phyloP scores from a whole-genome alignment of 2,797 vertebrate species.

The Macropodus opercularis region DNA sequence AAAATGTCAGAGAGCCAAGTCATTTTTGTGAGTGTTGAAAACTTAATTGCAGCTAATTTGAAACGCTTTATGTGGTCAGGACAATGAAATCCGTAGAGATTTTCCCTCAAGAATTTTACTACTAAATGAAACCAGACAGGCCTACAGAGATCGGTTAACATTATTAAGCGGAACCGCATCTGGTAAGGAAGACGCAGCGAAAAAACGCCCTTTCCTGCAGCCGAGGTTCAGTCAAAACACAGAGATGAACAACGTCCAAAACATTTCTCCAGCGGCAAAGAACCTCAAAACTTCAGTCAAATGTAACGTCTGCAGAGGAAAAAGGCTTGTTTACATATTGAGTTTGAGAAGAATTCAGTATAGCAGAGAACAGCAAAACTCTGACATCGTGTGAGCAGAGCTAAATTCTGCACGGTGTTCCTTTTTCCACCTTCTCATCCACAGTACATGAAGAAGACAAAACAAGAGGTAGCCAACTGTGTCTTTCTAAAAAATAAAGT shows the following conservation, averaged over 20 bases:
- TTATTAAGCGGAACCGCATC: constrained; percentile 24
- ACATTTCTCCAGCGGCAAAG: too few relatives aligned
- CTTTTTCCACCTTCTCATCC: neutral
- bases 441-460: constrained; percentile 3
- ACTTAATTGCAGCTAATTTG: constrained; percentile 4
- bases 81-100: neutral
- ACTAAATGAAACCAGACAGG: constrained; percentile 9
- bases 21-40: neutral
- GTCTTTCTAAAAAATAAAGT: neutral
- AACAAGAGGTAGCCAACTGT: neutral
- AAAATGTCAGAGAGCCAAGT: neutral
- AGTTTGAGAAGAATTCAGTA: neutral
- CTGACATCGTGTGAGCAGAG: neutral
- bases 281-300: neutral
- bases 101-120: constrained; percentile 6
- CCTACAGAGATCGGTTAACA: neutral
- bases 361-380: too few relatives aligned
- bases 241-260: constrained; percentile 4
- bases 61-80: neutral
- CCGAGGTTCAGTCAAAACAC: neutral
- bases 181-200: constrained; percentile 25
- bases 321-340: constrained; percentile 2
- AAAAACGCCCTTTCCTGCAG: neutral
- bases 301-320: too few relatives aligned
- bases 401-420: neutral